A percentile compares a stretch with the other conserved stretches of the same genome.
Conservation (phyloP, 2,113 vertebrate genomes). For the Protomyctophum bolini region DNA sequence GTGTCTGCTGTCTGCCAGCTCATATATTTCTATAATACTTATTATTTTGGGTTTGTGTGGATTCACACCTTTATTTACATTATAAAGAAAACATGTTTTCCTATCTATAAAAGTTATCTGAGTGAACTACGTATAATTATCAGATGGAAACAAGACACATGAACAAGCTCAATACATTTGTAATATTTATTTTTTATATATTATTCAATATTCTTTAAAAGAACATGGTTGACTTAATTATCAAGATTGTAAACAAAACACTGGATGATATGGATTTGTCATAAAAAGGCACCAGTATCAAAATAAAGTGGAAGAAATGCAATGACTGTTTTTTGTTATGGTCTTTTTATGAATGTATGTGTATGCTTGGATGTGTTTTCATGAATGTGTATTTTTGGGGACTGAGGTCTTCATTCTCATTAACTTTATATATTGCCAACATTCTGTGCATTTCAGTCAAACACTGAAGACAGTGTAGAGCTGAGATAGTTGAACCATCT, state of each 20-base stretch:
- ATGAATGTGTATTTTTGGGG: too few relatives aligned
- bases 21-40: too few relatives aligned
- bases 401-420: too few relatives aligned
- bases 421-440: too few relatives aligned
- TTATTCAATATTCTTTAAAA: slow-evolving; percentile 24
- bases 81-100: too few relatives aligned
- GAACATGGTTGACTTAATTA: slow-evolving; percentile 34
- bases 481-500: too few relatives aligned
- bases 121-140: not conserved
- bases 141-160: slow-evolving; percentile 14
- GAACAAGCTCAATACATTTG: not conserved
- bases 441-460: too few relatives aligned
- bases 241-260: slow-evolving; percentile 51
- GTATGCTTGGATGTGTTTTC: not conserved
- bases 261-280: slow-evolving; percentile 26
- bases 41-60: too few relatives aligned
- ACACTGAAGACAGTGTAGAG: too few relatives aligned
- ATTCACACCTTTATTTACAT: slow-evolving; percentile 28
- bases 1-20: too few relatives aligned
- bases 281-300: slow-evolving; percentile 60
- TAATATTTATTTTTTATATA: not conserved
- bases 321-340: slow-evolving; percentile 15
- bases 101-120: too few relatives aligned
- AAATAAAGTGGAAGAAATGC: slow-evolving; percentile 44
- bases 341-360: not conserved